Evolutionary conservation across 2,797 vertebrate genomes (phyloP).

Genomic region (Pseudochromis fuscus): DNA sequence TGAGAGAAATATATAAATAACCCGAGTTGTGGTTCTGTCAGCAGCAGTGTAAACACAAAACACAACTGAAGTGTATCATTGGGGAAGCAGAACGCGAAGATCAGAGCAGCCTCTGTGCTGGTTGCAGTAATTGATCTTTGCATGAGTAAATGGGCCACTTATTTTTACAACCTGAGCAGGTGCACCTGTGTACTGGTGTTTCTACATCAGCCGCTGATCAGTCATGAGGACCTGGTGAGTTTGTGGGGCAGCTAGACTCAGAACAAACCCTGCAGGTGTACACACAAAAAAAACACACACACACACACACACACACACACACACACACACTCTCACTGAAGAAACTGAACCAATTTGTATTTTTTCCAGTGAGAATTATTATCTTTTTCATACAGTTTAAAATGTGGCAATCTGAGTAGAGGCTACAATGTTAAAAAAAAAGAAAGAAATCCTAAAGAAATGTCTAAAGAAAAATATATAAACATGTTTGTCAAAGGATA

Average conservation of each 20-base stretch:
- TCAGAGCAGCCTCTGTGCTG: constrained; percentile 35
- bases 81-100: constrained; percentile 28
- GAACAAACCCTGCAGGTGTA: constrained; percentile 60
- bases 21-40: constrained; percentile 10
- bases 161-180: constrained; percentile 79
- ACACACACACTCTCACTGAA: constrained; percentile 18
- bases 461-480: too few species aligned
- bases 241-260: constrained; percentile 74
- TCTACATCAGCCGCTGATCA: constrained; percentile 75
- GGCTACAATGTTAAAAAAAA: too few species aligned
- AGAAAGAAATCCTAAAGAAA: too few species aligned
- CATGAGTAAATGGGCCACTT: constrained; percentile 80
- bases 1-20: not conserved
- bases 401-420: too few species aligned
- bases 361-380: not conserved
- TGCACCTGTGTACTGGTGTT: constrained; percentile 70
- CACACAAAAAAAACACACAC: constrained; percentile 2
- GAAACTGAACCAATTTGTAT: constrained; percentile 2
- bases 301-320: constrained; percentile 4
- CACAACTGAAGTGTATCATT: constrained; percentile 25
- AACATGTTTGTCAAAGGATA: too few species aligned
- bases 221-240: constrained; percentile 70
- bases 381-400: too few species aligned
- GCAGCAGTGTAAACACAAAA: constrained; percentile 20
- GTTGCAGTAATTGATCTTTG: constrained; percentile 76